Evolutionary conservation across 2,113 vertebrate genomes (phyloP).

Genomic region (Lepus europaeus): DNA sequence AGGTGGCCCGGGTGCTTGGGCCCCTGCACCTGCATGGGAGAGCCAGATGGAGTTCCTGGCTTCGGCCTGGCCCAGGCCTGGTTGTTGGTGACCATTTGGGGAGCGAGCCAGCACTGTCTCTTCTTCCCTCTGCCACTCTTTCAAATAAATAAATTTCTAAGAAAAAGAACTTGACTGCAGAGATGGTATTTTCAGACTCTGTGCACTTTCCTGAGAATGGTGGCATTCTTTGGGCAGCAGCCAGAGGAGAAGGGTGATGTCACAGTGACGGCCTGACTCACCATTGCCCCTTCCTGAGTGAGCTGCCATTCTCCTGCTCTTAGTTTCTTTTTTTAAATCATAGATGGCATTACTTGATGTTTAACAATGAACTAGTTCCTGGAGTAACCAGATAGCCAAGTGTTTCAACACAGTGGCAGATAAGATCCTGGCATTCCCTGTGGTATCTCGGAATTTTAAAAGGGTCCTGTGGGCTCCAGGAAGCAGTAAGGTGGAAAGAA

Average conservation of each 20-base stretch:
- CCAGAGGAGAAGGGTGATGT: not conserved
- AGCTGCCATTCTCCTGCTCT: not conserved
- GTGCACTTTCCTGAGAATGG: not conserved
- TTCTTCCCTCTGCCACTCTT: no score
- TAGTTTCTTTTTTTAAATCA: not conserved
- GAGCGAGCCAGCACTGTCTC: no score
- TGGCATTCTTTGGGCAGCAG: not conserved
- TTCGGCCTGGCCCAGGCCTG: no score
- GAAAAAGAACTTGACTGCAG: not conserved
- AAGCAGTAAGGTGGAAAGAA: not conserved
- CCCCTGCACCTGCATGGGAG: no score
- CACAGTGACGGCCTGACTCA: not conserved
- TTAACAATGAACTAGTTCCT: not conserved
- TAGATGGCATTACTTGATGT: not conserved
- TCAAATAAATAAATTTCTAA: no score
- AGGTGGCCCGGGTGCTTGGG: no score
- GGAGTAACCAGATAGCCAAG: not conserved
- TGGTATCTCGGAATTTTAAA: not conserved
- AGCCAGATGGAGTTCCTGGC: no score
- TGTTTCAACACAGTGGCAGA: not conserved
- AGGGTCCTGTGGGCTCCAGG: not conserved
- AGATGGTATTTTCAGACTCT: not conserved
- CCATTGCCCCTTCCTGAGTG: fast-evolving
- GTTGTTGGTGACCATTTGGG: no score
- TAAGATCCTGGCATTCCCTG: not conserved